Evolutionary conservation across 2,888 invertebrate species (phyloP), one percentile per base, ranked within the genome.

Genomic region (Hedychridium roseum): DNA sequence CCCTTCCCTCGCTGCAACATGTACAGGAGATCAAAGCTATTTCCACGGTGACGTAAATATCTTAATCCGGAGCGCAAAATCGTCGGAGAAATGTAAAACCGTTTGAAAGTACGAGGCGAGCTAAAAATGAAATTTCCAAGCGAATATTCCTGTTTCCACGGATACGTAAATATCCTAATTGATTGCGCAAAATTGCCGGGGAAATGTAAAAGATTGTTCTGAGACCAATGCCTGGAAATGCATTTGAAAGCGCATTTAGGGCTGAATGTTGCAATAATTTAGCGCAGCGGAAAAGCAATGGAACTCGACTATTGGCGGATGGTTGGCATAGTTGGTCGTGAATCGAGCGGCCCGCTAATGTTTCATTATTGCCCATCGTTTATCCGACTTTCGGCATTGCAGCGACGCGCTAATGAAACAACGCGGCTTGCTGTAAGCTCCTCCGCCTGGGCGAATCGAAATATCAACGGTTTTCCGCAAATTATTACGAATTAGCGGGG

Each of bases 321-420:
- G 54, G 63, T 61, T 67, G 61, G 53, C 60, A 57, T 61, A 59
- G 64, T 59, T 64, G 58, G n/a, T 64, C 67, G 57, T 57, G 56
- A 67, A 69, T 68, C 67, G 64, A 67, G 62, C 63, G 55, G 48
- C 54, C 54, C 67, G 59, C 69, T 68, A 68, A 67, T 68, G 67
- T 67, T 69, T 69, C 67, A 70, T 70, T 69, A 68, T 64, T 56
- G 59, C 58, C 57, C 61, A 66, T 69, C 66, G 64, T 70, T 68
- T 67, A 66, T 58, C 59, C 53, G 51, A 43, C 42, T 36, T 42
- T 21, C 50, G 41, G 51, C 58, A 57, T 64, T 60, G 63, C n/a
- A n/a, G n/a, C 57, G 46, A 39, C 36, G 55, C 42, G 51, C 55
- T 64, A 70, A 71, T 70, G 66, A 69, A 70, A 71, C 57, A 53